Evolutionary conservation across 2,113 vertebrate species (phyloP).

Genomic region (Damaliscus lunatus): DNA sequence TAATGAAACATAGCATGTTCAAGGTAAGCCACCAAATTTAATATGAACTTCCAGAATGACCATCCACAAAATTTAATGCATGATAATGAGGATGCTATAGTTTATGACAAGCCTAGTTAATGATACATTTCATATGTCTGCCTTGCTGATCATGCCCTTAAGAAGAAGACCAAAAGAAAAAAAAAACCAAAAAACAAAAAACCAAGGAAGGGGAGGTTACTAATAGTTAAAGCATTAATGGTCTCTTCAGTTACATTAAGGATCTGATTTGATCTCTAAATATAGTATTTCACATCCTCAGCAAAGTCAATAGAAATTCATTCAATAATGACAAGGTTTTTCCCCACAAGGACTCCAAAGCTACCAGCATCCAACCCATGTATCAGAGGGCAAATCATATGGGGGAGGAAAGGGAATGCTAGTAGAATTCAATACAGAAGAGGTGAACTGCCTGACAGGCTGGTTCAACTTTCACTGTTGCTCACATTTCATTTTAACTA

Average conservation of each 20-base stretch:
- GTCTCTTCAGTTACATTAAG: slow-evolving; percentile 77
- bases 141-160: slow-evolving; percentile 54
- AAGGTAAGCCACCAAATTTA: slow-evolving; percentile 68
- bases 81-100: slow-evolving; percentile 58
- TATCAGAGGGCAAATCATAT: slow-evolving; percentile 65
- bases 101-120: slow-evolving; percentile 71
- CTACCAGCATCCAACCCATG: slow-evolving; percentile 63
- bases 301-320: slow-evolving; percentile 87
- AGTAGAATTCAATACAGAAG: slow-evolving; percentile 74
- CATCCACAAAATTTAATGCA: slow-evolving; percentile 63
- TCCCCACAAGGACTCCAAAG: slow-evolving; percentile 71
- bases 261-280: slow-evolving; percentile 86
- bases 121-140: slow-evolving; percentile 58
- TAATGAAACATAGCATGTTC: slow-evolving; percentile 74
- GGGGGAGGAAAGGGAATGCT: slow-evolving; percentile 59
- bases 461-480: slow-evolving; percentile 42
- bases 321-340: slow-evolving; percentile 83
- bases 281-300: slow-evolving; percentile 90
- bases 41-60: slow-evolving; percentile 59
- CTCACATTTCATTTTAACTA: slow-evolving; percentile 57
- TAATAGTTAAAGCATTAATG: slow-evolving; percentile 78
- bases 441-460: slow-evolving; percentile 44
- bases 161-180: slow-evolving; percentile 20
- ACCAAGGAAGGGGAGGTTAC: slow-evolving; percentile 41
- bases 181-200: slow-evolving; percentile 3